A percentile compares a stretch with the other conserved stretches of the same genome.
Conservation (phyloP, 2,113 vertebrate genomes). For the Chaetorhynchus papuensis region DNA sequence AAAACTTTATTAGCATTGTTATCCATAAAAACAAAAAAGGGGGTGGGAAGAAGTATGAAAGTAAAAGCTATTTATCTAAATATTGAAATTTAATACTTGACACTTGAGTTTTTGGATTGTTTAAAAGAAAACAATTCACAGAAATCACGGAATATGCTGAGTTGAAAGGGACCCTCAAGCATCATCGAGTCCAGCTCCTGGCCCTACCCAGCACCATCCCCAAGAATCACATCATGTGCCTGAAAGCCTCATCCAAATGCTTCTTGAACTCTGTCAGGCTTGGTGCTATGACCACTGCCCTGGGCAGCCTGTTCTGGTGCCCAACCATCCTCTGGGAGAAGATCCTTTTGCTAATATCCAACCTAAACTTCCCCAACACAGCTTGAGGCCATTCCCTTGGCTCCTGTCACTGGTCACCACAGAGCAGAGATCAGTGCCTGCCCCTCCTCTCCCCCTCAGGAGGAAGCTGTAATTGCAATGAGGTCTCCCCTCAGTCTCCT, state of each 20-base stretch:
- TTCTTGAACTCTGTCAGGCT: background rate
- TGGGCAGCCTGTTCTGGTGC: background rate
- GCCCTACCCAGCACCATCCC: background rate
- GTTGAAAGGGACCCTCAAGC: background rate
- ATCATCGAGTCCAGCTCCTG: accelerated
- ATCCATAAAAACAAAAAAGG: background rate
- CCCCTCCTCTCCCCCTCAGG: background rate
- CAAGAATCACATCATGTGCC: background rate
- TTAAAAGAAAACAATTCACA: background rate
- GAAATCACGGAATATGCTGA: background rate
- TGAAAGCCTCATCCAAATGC: background rate
- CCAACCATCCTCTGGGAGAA: background rate
- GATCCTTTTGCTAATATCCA: background rate
- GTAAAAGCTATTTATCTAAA: background rate
- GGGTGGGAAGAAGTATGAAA: background rate
- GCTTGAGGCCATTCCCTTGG: background rate
- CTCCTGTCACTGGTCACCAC: background rate
- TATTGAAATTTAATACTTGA: background rate
- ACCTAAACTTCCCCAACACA: background rate
- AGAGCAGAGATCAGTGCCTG: background rate
- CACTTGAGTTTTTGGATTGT: background rate
- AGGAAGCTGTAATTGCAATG: background rate
- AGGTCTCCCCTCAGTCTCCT: background rate
- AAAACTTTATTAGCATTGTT: background rate
- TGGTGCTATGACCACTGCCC: background rate